Evolutionary conservation across 2,113 vertebrate species (phyloP).

Genomic region (Willisornis vidua): DNA sequence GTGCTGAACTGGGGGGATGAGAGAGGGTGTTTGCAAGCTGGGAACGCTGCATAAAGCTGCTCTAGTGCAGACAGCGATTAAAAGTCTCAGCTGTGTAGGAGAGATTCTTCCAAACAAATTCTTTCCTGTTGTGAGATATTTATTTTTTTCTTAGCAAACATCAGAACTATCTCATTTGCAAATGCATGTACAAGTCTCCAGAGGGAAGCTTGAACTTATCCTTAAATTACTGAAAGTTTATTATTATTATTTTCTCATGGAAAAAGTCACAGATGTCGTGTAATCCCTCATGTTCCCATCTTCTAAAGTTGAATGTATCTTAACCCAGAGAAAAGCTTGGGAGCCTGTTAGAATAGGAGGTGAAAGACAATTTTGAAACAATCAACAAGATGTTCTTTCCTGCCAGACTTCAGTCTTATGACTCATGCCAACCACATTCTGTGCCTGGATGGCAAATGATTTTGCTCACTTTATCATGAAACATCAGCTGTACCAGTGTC

Average conservation of each 20-base stretch:
- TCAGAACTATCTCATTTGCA: slow-evolving; percentile 48
- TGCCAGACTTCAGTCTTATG: neutral
- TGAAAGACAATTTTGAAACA: slow-evolving; percentile 31
- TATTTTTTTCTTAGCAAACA: slow-evolving; percentile 31
- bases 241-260: slow-evolving; percentile 71
- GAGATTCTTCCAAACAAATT: slow-evolving; percentile 31
- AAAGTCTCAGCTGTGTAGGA: slow-evolving; percentile 5
- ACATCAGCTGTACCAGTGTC: neutral
- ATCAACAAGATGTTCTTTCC: slow-evolving; percentile 10
- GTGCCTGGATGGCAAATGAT: neutral
- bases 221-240: slow-evolving; percentile 60
- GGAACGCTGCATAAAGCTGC: neutral
- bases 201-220: slow-evolving; percentile 60
- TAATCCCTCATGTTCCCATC: slow-evolving; percentile 50
- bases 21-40: neutral
- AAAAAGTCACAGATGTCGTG: slow-evolving; percentile 57
- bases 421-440: neutral
- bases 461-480: neutral
- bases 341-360: neutral
- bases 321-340: slow-evolving; percentile 41
- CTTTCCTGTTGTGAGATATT: slow-evolving; percentile 36
- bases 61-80: neutral
- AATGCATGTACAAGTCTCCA: slow-evolving; percentile 54
- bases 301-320: slow-evolving; percentile 29
- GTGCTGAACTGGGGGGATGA: neutral